phyloP scores from a whole-genome alignment of 2,113 vertebrate genomes.

The Gavialis gangeticus region DNA sequence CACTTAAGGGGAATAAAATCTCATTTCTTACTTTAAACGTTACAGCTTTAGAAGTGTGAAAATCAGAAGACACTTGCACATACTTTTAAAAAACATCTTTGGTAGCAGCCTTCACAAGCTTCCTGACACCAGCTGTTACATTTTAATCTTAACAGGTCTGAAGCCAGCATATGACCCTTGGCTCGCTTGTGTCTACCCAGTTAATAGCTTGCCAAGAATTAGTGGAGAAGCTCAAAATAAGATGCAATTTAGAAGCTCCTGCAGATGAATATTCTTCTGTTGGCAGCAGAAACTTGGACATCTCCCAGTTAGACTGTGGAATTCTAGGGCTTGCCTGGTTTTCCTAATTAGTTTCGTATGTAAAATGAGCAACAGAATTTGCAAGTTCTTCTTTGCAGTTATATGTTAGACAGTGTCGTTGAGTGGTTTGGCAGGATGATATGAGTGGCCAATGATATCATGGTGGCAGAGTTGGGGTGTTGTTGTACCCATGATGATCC shows the following conservation, averaged over 20 bases:
- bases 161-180: conserved; percentile 67
- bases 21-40: background rate
- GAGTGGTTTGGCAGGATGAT: background rate
- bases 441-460: background rate
- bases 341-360: background rate
- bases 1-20: background rate
- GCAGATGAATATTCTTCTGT: background rate
- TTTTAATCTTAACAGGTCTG: conserved; percentile 81
- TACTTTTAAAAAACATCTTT: conserved; percentile 43
- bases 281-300: conserved; percentile 3
- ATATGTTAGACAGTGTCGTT: background rate
- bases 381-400: background rate
- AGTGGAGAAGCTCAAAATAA: conserved; percentile 79
- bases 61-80: conserved; percentile 77
- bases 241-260: conserved; percentile 67
- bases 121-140: conserved; percentile 83
- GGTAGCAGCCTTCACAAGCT: conserved; percentile 67
- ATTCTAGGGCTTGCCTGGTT: conserved; percentile 27
- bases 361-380: background rate
- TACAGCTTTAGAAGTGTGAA: background rate
- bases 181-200: conserved; percentile 83
- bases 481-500: too few species aligned
- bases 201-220: conserved; percentile 84
- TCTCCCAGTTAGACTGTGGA: background rate
- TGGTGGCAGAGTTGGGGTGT: too few species aligned